Evolutionary conservation across 2,888 invertebrate genomes (phyloP), one percentile per base, ranked within the genome.

Genomic region (Gortyna flavago): DNA sequence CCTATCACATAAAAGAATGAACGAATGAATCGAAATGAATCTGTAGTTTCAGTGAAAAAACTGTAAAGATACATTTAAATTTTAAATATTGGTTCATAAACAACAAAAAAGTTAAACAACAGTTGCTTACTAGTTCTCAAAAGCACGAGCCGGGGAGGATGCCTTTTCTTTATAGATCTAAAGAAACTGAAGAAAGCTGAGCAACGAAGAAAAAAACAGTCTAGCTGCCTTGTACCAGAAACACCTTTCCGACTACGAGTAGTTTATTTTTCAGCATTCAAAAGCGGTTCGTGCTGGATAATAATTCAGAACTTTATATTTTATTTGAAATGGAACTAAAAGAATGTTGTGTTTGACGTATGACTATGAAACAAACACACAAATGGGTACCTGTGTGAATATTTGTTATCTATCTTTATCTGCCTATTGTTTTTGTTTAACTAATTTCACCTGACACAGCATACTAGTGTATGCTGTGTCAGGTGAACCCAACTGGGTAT

Each of bases 191-290:
- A 81, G 78, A 41, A 81, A 81, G 68, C 72, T 68, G 66, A n/a
- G 64, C 68, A 84, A 77, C 65, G 68, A 81, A 79, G 71, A 83
- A 79, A 77, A 75, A 69, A 75, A 66, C 51, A 65, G 29, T 54
- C 65, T 54, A 77, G 62, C 72, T 84, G 65, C 75, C 75, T 81
- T 80, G 76, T 68, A 79, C 71, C 54, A 83, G 85, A 77, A 82
- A 81, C 79, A 83, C 86, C 79, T 82, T 79, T 79, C 38, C 75
- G 38, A 81, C 76, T 71, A 59, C 62, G 13, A 76, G 69, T 78
- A 77, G 71, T 86, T 80, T 87, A 79, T 87, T 87, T 87, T 83
- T 82, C 48, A 74, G 76, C 69, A 82, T 85, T 83, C 81, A 85
- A 85, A 79, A 77, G 80, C 51, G 71, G 72, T 77, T 80, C 65